Evolutionary conservation across 1,140 invertebrate species (phyloP).

Genomic region (Nomia melanderi): DNA sequence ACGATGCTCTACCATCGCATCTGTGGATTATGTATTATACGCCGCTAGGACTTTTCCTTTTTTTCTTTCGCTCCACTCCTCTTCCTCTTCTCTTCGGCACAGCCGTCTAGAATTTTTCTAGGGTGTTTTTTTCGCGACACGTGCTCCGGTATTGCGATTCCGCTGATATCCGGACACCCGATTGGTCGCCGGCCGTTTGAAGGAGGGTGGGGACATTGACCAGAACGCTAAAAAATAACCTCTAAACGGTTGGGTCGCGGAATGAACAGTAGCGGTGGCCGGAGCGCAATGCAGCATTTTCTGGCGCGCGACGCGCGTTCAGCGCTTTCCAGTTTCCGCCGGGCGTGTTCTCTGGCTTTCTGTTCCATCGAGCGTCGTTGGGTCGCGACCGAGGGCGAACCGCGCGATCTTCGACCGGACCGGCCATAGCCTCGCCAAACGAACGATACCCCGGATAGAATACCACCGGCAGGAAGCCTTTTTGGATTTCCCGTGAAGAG

Average conservation of each 20-base stretch:
- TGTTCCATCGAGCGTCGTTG: not conserved
- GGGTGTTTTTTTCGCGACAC: not conserved
- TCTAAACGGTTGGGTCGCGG: not conserved
- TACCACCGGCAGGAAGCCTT: too few relatives aligned
- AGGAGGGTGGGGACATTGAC: conserved; percentile 1
- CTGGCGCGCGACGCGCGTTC: not conserved
- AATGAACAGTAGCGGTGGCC: not conserved
- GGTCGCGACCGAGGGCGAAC: too few relatives aligned
- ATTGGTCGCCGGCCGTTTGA: not conserved
- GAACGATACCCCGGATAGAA: too few relatives aligned
- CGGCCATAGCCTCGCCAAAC: too few relatives aligned
- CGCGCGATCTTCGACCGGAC: too few relatives aligned
- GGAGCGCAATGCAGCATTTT: not conserved
- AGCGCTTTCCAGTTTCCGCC: not conserved
- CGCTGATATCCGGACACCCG: not conserved
- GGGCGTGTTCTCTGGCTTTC: not conserved
- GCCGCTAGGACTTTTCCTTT: conserved; percentile 19
- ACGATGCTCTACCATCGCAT: conserved; percentile 33
- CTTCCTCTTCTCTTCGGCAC: not conserved
- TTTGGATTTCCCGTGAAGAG: too few relatives aligned
- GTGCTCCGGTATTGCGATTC: not conserved
- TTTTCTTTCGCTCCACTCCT: conserved; percentile 8
- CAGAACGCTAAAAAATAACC: conserved; percentile 22
- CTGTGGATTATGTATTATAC: conserved; percentile 49
- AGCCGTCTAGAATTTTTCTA: not conserved